Evolutionary conservation across 2,888 invertebrate species (phyloP).

Genomic region (Diloba caeruleocephala): DNA sequence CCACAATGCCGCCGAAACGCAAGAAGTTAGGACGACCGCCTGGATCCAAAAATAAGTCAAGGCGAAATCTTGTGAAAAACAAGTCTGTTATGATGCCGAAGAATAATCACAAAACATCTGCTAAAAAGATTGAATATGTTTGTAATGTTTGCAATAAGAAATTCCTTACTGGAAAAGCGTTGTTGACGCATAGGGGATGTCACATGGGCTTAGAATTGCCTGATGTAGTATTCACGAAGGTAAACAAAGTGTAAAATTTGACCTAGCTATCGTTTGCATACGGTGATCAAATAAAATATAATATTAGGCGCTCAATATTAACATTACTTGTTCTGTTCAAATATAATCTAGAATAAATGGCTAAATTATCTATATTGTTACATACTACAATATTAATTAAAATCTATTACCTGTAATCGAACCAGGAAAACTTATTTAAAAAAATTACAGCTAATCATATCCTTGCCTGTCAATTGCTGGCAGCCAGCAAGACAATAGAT

Average conservation of each 20-base stretch:
- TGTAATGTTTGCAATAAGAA: slow-evolving; percentile 43
- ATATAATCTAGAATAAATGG: not conserved
- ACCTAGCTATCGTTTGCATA: slow-evolving; percentile 16
- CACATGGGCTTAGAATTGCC: slow-evolving; percentile 19
- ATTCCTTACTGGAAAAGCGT: slow-evolving; percentile 29
- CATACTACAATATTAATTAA: too few species aligned
- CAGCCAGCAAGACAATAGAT: too few species aligned
- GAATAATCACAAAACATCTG: slow-evolving; percentile 8
- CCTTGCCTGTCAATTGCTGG: too few species aligned
- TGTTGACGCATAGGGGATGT: slow-evolving; percentile 32
- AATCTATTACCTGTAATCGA: too few species aligned
- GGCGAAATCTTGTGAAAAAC: slow-evolving; percentile 32
- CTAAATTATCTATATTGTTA: not conserved
- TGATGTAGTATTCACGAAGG: slow-evolving; percentile 33
- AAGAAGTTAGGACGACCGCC: slow-evolving; percentile 68
- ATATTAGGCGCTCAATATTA: slow-evolving; percentile 26
- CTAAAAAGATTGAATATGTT: slow-evolving; percentile 13
- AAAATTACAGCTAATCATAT: too few species aligned
- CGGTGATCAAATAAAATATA: slow-evolving; percentile 7
- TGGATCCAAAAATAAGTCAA: slow-evolving; percentile 65
- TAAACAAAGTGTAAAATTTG: slow-evolving; percentile 30
- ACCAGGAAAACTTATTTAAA: too few species aligned
- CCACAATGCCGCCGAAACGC: slow-evolving; percentile 75
- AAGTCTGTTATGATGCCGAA: slow-evolving; percentile 9
- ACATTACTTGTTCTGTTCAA: not conserved